phyloP scores from a whole-genome alignment of 1,140 invertebrate genomes.

The Temnothorax longispinosus region DNA sequence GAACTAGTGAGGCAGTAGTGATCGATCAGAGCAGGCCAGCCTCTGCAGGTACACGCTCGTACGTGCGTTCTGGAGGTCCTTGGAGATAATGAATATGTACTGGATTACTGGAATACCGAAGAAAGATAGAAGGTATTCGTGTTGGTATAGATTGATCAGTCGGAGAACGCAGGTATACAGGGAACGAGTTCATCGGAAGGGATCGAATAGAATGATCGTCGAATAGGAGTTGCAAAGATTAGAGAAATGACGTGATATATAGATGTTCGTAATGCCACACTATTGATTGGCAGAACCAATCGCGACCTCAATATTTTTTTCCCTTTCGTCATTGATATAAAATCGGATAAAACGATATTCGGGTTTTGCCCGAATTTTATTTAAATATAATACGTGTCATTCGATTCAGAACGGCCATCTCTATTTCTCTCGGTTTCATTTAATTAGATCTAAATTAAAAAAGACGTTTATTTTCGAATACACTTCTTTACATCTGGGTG shows the following conservation, averaged over 20 bases:
- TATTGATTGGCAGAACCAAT: constrained; percentile 39
- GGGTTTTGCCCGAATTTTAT: not conserved
- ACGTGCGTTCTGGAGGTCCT: not conserved
- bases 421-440: constrained; percentile 5
- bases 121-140: constrained; percentile 21
- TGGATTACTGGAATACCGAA: not conserved
- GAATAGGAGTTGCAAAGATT: constrained; percentile 16
- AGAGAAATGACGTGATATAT: constrained; percentile 5
- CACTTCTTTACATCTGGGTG: not conserved
- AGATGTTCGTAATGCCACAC: not conserved
- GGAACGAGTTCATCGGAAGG: not conserved
- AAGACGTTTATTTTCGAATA: not conserved
- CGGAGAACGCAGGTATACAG: not conserved
- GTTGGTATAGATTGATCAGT: constrained; percentile 45
- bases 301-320: constrained; percentile 8
- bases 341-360: constrained; percentile 32
- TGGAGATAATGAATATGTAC: constrained; percentile 30
- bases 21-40: constrained; percentile 22
- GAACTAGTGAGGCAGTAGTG: not conserved
- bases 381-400: constrained; percentile 26
- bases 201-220: not conserved
- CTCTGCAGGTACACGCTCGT: constrained; percentile 23
- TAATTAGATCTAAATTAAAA: constrained; percentile 26
- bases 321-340: not conserved
- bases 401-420: not conserved